These are phyloP conservation scores for Drosophila triauraria DNA, from an alignment of 1,140 invertebrate species.

Conservation along the genomic window DNA sequence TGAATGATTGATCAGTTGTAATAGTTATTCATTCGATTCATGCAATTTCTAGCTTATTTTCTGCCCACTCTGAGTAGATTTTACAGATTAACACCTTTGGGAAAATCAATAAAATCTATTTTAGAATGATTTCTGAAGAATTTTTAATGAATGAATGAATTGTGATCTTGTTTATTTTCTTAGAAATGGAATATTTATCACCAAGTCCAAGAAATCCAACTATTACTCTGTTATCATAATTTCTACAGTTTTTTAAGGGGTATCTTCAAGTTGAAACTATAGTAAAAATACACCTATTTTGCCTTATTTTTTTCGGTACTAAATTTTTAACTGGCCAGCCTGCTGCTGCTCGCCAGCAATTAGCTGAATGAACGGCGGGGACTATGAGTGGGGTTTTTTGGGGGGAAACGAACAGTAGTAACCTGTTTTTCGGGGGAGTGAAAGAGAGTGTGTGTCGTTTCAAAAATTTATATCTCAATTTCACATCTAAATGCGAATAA, in stretches of 20 bases:
- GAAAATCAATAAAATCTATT: slow-evolving; percentile 7
- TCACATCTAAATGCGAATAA: slow-evolving; percentile 84
- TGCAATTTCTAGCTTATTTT: background rate
- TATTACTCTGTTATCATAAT: no score
- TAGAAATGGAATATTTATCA: background rate
- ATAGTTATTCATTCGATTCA: slow-evolving; percentile 1
- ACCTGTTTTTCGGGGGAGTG: slow-evolving; percentile 36
- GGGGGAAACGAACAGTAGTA: slow-evolving; percentile 14
- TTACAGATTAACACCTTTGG: slow-evolving; percentile 2
- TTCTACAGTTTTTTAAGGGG: background rate
- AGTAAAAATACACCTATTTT: background rate
- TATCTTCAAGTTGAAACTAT: slow-evolving; percentile 3
- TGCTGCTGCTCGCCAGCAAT: slow-evolving; percentile 39
- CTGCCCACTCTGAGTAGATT: background rate
- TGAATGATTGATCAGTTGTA: background rate
- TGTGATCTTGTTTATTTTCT: background rate
- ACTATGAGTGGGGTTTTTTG: background rate
- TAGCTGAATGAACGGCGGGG: slow-evolving; percentile 37
- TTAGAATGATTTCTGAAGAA: slow-evolving; percentile 3
- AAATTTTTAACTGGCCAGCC: slow-evolving; percentile 50
- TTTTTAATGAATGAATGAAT: background rate
- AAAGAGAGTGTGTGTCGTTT: slow-evolving; percentile 64
- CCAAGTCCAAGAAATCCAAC: no score
- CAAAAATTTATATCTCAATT: slow-evolving; percentile 84
- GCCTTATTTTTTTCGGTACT: slow-evolving; percentile 26